These are phyloP conservation scores for Protonibea diacanthus DNA, from an alignment of 2,797 vertebrate species.

Conservation along the genomic window DNA sequence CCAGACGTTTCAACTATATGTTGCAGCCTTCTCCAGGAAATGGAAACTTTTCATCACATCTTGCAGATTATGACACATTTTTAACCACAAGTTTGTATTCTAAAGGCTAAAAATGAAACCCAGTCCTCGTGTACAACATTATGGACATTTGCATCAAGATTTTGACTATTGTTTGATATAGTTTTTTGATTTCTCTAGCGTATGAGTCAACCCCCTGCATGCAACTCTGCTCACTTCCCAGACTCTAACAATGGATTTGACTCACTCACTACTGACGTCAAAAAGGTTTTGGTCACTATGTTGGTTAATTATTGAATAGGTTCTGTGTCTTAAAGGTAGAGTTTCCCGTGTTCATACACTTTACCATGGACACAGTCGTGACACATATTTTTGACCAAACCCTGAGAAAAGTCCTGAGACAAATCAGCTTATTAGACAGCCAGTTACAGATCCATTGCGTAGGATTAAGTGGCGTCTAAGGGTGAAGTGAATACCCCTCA, in stretches of 20 bases:
- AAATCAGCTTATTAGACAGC: neutral
- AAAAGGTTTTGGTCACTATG: neutral
- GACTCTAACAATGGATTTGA: neutral
- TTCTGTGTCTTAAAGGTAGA: neutral
- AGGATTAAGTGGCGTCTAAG: no score
- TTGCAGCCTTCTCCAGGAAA: neutral
- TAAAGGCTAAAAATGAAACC: neutral
- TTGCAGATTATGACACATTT: neutral
- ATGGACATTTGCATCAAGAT: neutral
- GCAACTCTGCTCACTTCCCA: constrained; percentile 10
- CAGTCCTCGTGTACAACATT: no score
- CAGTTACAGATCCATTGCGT: neutral
- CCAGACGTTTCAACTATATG: neutral
- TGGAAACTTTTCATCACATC: neutral
- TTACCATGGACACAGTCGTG: neutral
- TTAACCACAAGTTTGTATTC: neutral
- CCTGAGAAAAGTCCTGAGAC: neutral
- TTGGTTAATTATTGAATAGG: neutral
- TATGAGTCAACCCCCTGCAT: constrained; percentile 31
- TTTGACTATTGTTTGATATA: neutral
- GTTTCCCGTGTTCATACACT: neutral
- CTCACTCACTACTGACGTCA: constrained; percentile 33
- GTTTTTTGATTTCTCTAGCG: neutral
- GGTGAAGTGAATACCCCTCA: no score
- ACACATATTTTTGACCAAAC: neutral